phyloP scores from a whole-genome alignment of 23 tunicate species.

The Styela plicata region DNA sequence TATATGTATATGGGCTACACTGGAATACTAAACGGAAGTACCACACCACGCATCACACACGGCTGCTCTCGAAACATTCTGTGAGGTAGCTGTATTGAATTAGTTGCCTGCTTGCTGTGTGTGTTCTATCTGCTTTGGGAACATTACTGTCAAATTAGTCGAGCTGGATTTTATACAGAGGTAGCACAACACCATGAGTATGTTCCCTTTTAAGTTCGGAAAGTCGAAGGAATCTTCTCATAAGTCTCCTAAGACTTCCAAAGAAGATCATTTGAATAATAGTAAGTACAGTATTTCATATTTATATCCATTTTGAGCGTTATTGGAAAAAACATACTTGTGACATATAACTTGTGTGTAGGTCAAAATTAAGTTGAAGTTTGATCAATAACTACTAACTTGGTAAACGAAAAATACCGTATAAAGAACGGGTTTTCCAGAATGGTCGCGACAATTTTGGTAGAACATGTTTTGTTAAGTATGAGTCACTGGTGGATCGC shows the following conservation, averaged over 20 bases:
- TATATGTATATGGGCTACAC: background rate
- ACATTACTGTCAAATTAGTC: too few relatives aligned
- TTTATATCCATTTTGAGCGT: slow-evolving; percentile 5
- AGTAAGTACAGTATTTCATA: slow-evolving; percentile 23
- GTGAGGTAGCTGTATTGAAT: background rate
- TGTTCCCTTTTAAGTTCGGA: slow-evolving; percentile 72
- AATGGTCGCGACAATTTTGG: too few relatives aligned
- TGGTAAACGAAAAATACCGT: too few relatives aligned
- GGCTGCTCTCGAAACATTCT: background rate
- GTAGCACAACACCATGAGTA: background rate
- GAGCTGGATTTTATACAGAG: background rate
- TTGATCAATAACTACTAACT: too few relatives aligned
- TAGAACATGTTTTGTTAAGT: too few relatives aligned
- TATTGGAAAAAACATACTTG: too few relatives aligned
- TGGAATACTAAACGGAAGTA: background rate
- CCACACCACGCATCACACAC: background rate
- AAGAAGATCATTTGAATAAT: slow-evolving; percentile 56
- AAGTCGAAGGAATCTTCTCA: slow-evolving; percentile 79
- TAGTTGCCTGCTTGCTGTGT: background rate
- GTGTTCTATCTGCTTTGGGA: background rate
- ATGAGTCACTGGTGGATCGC: too few relatives aligned
- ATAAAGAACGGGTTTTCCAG: too few relatives aligned
- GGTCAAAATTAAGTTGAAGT: too few relatives aligned
- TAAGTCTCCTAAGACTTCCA: slow-evolving; percentile 75
- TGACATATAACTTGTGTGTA: too few relatives aligned